These are phyloP conservation scores for Dromiciops gliroides DNA, from an alignment of 2,113 vertebrate genomes.

Conservation along the genomic window DNA sequence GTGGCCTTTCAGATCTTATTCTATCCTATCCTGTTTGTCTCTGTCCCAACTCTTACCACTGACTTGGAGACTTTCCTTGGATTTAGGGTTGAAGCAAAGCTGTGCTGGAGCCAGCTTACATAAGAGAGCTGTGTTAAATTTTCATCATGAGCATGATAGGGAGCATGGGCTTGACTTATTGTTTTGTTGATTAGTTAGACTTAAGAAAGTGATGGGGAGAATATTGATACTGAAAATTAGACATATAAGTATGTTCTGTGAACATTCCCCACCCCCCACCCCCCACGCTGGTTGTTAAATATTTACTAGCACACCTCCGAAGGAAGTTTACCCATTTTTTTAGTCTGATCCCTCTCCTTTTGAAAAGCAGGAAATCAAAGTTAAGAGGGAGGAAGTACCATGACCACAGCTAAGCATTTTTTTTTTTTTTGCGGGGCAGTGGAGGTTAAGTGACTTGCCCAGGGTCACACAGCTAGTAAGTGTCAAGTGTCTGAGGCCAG, in stretches of 20 bases:
- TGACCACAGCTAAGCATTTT: too few relatives aligned
- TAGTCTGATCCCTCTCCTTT: not conserved
- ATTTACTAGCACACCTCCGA: not conserved
- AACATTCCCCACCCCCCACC: too few relatives aligned
- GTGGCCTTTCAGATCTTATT: not conserved
- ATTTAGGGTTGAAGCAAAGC: not conserved
- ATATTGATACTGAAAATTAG: not conserved
- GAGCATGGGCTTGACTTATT: not conserved
- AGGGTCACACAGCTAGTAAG: not conserved
- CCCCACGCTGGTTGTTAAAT: not conserved
- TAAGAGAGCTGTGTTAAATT: not conserved
- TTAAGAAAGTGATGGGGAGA: not conserved
- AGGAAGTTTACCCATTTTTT: accelerated
- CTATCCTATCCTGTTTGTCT: not conserved
- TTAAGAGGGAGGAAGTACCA: too few relatives aligned
- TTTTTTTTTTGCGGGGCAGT: too few relatives aligned
- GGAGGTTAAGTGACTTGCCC: not conserved
- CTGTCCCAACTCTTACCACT: not conserved
- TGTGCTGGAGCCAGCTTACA: not conserved
- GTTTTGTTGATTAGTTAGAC: not conserved
- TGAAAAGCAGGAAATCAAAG: not conserved
- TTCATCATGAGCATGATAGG: not conserved
- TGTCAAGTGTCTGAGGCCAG: too few relatives aligned
- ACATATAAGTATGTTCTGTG: not conserved
- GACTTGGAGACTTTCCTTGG: not conserved